A percentile compares a stretch with the other conserved stretches of the same genome.
Evolutionary conservation across 1,140 invertebrate genomes (phyloP).

Genomic region (Tetranychus cinnabarinus): DNA sequence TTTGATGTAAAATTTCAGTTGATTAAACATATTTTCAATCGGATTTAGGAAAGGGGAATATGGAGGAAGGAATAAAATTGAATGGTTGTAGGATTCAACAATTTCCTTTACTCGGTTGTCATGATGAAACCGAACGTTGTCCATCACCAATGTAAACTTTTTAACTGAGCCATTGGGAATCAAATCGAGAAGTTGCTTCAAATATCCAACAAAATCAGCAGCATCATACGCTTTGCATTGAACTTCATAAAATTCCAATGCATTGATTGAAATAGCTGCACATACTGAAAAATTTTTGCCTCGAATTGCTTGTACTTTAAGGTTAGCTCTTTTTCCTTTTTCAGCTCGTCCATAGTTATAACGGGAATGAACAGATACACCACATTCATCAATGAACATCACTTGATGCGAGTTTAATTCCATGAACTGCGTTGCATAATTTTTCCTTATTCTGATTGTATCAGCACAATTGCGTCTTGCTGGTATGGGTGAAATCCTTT

Average conservation of each 20-base stretch:
- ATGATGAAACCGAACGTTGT: not conserved
- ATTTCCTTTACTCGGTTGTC: not conserved
- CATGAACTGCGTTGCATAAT: no score
- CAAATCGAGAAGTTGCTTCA: not conserved
- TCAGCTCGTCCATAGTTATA: not conserved
- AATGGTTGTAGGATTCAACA: not conserved
- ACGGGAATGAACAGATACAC: not conserved
- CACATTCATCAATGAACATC: not conserved
- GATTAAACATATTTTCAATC: not conserved
- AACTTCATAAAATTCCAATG: not conserved
- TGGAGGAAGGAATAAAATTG: not conserved
- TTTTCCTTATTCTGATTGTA: no score
- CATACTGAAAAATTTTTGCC: not conserved
- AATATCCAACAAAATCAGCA: not conserved
- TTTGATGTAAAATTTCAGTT: not conserved
- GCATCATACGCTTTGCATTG: not conserved
- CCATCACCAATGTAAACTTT: not conserved
- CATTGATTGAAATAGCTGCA: not conserved
- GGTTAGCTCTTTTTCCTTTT: not conserved
- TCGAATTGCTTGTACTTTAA: not conserved
- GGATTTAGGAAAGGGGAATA: not conserved
- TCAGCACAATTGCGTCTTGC: no score
- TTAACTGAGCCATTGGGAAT: not conserved
- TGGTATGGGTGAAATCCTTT: no score
- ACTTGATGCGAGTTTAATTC: not conserved